Evolutionary conservation across 2,888 invertebrate species (phyloP), one percentile per base, ranked within the genome.

Genomic region (Chorisops tibialis): DNA sequence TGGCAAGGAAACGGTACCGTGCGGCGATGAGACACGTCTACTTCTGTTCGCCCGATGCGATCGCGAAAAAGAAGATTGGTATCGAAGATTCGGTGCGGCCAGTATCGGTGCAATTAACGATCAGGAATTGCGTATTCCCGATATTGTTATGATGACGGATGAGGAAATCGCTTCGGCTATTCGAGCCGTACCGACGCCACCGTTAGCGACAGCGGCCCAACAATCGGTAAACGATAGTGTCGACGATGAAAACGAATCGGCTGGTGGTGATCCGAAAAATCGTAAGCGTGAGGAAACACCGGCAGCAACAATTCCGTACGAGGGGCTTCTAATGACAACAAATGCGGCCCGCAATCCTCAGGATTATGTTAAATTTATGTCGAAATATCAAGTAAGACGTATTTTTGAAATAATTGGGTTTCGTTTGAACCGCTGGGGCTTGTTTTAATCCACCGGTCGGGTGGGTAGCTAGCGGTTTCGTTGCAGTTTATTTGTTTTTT

Each of bases 61-160:
- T 65, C 72, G 78, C 14, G 78, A 78, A 65, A 78, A 78, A 59
- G 78, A 78, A 64, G 78, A 78, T 65, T 78, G 78, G 78, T 77
- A 75, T 69, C 72, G 78, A 9, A 73, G 77, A 19, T 78, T 78
- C 64, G 54, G 68, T 1, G 69, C 75, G 2, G 78, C 77, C 50
- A 76, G 77, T 59, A 67, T 61, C 14, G 77, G 78, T 7, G 63
- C 59, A 5, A 72, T 77, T 0, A 70, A 73, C 41, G 77, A 77
- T 63, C 72, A 73, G 56, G 75, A 77, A 47, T 58, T 77, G n/a
- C 72, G 72, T 52, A 69, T 77, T 50, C 72, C 72, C 1, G 73
- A 73, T 67, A 66, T 73, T 0, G 70, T 71, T 1, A 70, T 75
- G 59, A 70, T 77, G 2, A 71, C 74, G 2, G 74, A 75, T 0